Base-by-base conservation (phyloP, 2,113 vertebrate genomes). In the Struthidea cinerea region DNA sequence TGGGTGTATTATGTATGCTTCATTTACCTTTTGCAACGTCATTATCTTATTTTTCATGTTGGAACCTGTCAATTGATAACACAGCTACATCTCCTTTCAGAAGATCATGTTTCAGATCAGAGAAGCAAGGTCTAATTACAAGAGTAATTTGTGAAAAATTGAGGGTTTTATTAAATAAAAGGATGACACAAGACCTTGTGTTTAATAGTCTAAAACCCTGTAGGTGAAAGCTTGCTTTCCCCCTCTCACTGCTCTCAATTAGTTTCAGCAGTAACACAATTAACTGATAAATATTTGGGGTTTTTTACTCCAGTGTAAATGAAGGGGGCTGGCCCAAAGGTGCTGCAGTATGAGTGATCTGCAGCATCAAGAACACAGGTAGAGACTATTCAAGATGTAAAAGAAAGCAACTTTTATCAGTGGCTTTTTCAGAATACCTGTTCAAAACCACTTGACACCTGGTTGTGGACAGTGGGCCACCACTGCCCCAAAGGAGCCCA, bases 111-210 rank as follows among this genome's bases (percentile, higher is more conserved):
- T 95, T 90, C 60, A 91, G 65, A 95, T 83, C 88, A 88, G 63
- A 84, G 76, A 96, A 92, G 53, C 46, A 64, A 95, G 73, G 63
- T 87, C 75, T 93, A 93, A 97, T 94, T 89, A 83, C 68, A 89
- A 60, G 65, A 94, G 78, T 89, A 14, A 89, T 93, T 94, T 89
- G 44, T 78, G 89, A 88, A 91, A 96, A 96, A 91, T 27, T 55
- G 57, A 92, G 88, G 95, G 96, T 65, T 98, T 98, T 96, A 93
- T 95, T 89, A 84, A 92, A 97, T 96, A 97, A 94, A 98, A 97
- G 93, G 97, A 98, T 98, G 97, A 98, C 98, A 98, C 96, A 98
- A 98, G 97, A 97, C 97, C 97, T 96, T 84, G 87, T 95, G 95
- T 98, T 98, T 98, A 98, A 98, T 97, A 98, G 97, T 94, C 78